phyloP scores from a whole-genome alignment of 2,113 vertebrate genomes.

The Stigmatopora nigra region DNA sequence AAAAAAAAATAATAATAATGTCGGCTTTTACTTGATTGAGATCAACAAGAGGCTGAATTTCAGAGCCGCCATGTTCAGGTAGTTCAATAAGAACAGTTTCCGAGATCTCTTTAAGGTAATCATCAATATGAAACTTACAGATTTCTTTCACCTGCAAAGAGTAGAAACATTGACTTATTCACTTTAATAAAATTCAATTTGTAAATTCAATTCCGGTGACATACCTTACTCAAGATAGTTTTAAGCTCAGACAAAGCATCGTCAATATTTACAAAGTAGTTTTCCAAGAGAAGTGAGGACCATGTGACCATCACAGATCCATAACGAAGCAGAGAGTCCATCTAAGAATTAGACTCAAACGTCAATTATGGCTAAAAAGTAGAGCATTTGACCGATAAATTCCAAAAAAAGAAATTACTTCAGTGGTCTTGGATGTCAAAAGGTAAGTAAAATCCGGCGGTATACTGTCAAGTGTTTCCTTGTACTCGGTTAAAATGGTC shows the following conservation, averaged over 20 bases:
- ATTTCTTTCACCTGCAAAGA: constrained; percentile 70
- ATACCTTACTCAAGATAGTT: constrained; percentile 42
- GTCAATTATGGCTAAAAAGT: not conserved
- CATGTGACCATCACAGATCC: constrained; percentile 75
- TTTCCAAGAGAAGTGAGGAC: constrained; percentile 75
- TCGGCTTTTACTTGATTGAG: constrained; percentile 67
- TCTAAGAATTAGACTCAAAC: constrained; percentile 49
- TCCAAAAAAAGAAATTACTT: constrained; percentile 61
- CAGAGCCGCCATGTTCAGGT: constrained; percentile 50
- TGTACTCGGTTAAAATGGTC: constrained; percentile 70
- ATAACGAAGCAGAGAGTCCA: constrained; percentile 71
- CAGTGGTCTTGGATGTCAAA: constrained; percentile 71
- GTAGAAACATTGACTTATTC: not conserved
- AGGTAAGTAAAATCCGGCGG: constrained; percentile 67
- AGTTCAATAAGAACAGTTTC: constrained; percentile 70
- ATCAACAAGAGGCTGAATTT: constrained; percentile 64
- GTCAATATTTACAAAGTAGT: constrained; percentile 74
- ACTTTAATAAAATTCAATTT: too few relatives aligned
- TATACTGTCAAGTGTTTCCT: constrained; percentile 67
- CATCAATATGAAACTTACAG: constrained; percentile 68
- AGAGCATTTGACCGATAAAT: not conserved
- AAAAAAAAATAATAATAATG: not conserved
- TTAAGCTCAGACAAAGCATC: constrained; percentile 66
- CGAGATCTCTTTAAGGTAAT: constrained; percentile 73
- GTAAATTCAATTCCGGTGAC: too few relatives aligned